A percentile compares a stretch with the other conserved stretches of the same genome.
These are phyloP conservation scores for Micromussa lordhowensis DNA, from an alignment of 92 coral and sea anemone species.

Conservation along the genomic window DNA sequence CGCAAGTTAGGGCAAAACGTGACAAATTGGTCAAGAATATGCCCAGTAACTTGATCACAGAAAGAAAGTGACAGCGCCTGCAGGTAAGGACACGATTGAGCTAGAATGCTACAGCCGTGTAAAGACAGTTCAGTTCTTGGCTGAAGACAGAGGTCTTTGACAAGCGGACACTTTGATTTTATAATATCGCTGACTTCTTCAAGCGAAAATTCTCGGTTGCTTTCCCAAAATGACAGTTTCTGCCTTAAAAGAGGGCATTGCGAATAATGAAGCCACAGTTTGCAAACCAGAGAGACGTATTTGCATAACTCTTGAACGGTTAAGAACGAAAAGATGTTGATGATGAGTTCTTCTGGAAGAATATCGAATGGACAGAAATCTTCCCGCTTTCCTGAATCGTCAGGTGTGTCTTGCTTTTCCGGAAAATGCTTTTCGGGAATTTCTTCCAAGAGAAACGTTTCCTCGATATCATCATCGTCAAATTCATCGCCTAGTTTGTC, in stretches of 20 bases:
- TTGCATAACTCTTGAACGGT: conserved; percentile 72
- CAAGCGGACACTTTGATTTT: conserved; percentile 63
- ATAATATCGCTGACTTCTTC: conserved; percentile 58
- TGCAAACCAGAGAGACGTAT: conserved; percentile 73
- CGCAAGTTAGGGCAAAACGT: conserved; percentile 71
- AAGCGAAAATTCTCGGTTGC: conserved; percentile 34
- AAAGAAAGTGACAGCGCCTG: conserved; percentile 78
- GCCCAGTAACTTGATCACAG: conserved; percentile 69
- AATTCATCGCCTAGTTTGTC: not conserved
- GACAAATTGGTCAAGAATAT: conserved; percentile 58
- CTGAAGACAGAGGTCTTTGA: conserved; percentile 80
- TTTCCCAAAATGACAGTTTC: conserved; percentile 67
- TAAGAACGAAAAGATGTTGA: conserved; percentile 80
- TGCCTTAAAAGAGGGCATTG: conserved; percentile 79
- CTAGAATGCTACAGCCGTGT: conserved; percentile 56
- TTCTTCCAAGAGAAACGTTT: conserved; percentile 42
- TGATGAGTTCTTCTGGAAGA: conserved; percentile 83
- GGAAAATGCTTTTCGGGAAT: not conserved
- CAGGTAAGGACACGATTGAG: conserved; percentile 80
- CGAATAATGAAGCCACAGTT: conserved; percentile 73
- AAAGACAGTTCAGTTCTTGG: conserved; percentile 57
- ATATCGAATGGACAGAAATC: conserved; percentile 40
- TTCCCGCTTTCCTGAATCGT: not conserved
- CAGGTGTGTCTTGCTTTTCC: too few relatives aligned
- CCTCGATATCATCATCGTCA: conserved; percentile 46